Evolutionary conservation across 92 coral and sea anemone genomes (phyloP).

Genomic region (Montipora capitata): DNA sequence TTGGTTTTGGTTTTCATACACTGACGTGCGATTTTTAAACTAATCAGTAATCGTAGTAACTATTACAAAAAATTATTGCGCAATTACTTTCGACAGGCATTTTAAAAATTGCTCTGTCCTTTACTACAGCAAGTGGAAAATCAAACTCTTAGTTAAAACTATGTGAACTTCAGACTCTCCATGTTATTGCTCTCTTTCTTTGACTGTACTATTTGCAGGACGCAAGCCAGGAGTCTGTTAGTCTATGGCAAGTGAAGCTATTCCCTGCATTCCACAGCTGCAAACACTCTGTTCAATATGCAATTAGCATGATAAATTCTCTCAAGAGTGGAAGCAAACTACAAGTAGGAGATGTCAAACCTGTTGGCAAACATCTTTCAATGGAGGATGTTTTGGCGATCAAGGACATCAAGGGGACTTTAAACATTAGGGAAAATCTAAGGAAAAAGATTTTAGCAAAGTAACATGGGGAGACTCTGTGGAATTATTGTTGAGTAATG

Average conservation of each 20-base stretch:
- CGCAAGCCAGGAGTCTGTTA: constrained; percentile 42
- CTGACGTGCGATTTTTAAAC: too few species aligned
- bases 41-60: too few species aligned
- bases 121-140: too few species aligned
- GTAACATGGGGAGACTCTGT: not conserved
- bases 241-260: constrained; percentile 91
- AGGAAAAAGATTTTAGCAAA: constrained; percentile 75
- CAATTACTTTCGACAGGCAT: too few species aligned
- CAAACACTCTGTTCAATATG: constrained; percentile 68
- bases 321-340: constrained; percentile 48
- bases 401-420: constrained; percentile 89
- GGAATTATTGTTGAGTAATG: too few species aligned
- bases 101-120: too few species aligned
- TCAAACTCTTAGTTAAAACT: too few species aligned
- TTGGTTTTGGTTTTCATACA: too few species aligned
- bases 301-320: constrained; percentile 79
- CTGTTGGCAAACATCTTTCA: constrained; percentile 60
- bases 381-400: constrained; percentile 89
- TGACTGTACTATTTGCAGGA: constrained; percentile 45
- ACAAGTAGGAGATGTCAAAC: constrained; percentile 40
- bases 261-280: constrained; percentile 83
- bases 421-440: constrained; percentile 82
- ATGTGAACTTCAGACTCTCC: too few species aligned
- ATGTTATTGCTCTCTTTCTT: too few species aligned
- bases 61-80: too few species aligned